Evolutionary conservation across 2,888 invertebrate species (phyloP), one percentile per base, ranked within the genome.

Genomic region (Chymomyza amoena): DNA sequence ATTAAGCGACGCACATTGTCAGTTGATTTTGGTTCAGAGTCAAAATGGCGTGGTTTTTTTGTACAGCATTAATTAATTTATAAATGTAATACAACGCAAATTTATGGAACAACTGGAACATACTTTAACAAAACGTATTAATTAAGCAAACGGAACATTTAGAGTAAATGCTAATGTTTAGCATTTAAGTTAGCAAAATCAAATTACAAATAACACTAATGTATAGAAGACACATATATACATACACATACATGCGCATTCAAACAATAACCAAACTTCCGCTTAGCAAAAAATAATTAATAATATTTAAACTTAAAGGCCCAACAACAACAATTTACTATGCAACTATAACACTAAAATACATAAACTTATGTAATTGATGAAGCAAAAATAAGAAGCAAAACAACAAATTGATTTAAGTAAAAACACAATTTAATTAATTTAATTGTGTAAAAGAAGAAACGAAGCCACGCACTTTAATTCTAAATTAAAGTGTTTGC

Each of bases 61-160:
- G 83, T 84, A 84, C 88, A 84, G 83, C 83, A 84, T 84, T 84
- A 84, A 84, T 84, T 84, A 84, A 86, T 84, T 87, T 85, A 84
- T 84, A 84, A 62, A 57, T 51, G 62, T 59, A 32, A 39, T 36
- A n/a, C 61, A 61, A 54, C 20, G 25, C 61, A 61, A 39, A 50
- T 51, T 61, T n/a, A 15, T 45, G 20, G 39, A 73, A 77, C 79
- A 28, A 57, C 45, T 32, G 25, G 36, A 45, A 66, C 28, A 50
- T 16, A 60, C 39, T 45, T 25, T 6, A 57, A n/a, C n/a, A n/a
- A 32, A 57, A 57, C 25, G 5, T 60, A 60, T 32, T 7, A 32
- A 32, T 13, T 25, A 57, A 25, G 25, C 57, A 9, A 57, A 5
- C 25, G 28, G 50, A 51, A 28, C 13, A 32, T 16, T 10, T 15